phyloP scores from a whole-genome alignment of 1,140 invertebrate species.

The Nasonia giraulti region DNA sequence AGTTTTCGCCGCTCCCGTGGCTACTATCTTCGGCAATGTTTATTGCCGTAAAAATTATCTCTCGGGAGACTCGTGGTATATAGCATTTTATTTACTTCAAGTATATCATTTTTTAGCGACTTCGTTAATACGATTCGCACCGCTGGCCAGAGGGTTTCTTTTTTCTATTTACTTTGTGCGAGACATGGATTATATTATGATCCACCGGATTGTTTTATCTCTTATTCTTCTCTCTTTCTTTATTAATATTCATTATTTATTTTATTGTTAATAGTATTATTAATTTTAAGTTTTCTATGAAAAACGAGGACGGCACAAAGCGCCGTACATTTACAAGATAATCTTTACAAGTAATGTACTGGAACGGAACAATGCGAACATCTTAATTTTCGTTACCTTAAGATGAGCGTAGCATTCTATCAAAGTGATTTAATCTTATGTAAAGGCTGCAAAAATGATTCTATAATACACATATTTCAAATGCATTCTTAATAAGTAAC shows the following conservation, averaged over 20 bases:
- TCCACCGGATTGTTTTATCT: slow-evolving; percentile 55
- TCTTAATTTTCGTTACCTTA: slow-evolving; percentile 46
- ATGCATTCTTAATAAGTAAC: slow-evolving; percentile 28
- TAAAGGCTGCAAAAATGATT: slow-evolving; percentile 43
- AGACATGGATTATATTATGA: slow-evolving; percentile 49
- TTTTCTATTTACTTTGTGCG: slow-evolving; percentile 58
- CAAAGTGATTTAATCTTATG: slow-evolving; percentile 8
- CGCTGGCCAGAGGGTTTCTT: slow-evolving; percentile 36
- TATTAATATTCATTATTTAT: slow-evolving; percentile 23
- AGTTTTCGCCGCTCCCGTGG: slow-evolving; percentile 59
- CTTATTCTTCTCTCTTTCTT: slow-evolving; percentile 34
- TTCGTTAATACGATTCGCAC: slow-evolving; percentile 37
- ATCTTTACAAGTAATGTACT: slow-evolving; percentile 43
- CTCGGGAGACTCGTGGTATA: slow-evolving; percentile 36
- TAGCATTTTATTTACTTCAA: slow-evolving; percentile 38
- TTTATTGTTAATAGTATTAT: slow-evolving; percentile 17
- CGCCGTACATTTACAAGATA: slow-evolving; percentile 45
- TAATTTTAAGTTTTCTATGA: slow-evolving; percentile 34
- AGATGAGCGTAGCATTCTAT: slow-evolving; percentile 36
- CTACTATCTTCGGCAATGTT: slow-evolving; percentile 55
- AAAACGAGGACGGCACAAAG: slow-evolving; percentile 42
- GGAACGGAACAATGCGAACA: slow-evolving; percentile 43
- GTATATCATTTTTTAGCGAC: slow-evolving; percentile 35
- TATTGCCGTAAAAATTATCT: slow-evolving; percentile 53
- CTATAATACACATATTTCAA: slow-evolving; percentile 14